Conservation (phyloP, 2,888 invertebrate species). For the Sinhomidia bicolor region DNA sequence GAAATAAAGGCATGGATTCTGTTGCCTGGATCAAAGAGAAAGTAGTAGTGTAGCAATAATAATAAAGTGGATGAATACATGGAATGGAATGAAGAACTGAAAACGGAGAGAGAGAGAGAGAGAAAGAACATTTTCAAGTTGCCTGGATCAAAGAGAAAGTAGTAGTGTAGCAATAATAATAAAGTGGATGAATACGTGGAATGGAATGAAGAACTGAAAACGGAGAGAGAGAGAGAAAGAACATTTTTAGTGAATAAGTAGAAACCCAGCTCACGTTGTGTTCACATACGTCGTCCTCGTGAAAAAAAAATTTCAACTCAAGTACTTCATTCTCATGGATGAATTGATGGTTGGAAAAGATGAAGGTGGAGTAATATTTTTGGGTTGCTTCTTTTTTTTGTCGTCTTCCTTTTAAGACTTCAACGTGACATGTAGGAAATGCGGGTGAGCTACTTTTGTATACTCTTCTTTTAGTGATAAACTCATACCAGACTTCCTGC, state of each 20-base stretch:
- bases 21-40: not conserved
- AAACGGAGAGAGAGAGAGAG: no score
- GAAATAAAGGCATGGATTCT: not conserved
- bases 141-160: not conserved
- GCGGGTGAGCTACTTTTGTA: constrained; percentile 57
- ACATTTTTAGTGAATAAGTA: not conserved
- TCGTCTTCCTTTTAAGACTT: constrained; percentile 47
- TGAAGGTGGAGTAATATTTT: constrained; percentile 37
- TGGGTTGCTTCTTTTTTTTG: constrained; percentile 26
- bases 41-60: not conserved
- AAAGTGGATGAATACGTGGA: constrained; percentile 16
- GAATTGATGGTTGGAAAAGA: constrained; percentile 62
- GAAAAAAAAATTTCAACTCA: constrained; percentile 37
- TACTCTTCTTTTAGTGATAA: constrained; percentile 3
- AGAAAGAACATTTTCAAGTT: not conserved
- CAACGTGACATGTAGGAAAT: constrained; percentile 70
- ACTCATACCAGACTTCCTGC: constrained; percentile 12
- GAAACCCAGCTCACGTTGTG: not conserved
- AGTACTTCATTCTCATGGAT: constrained; percentile 56
- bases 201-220: not conserved
- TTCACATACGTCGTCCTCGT: not conserved
- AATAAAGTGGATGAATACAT: constrained; percentile 21
- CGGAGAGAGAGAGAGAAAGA: no score
- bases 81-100: not conserved
- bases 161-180: not conserved